A percentile compares a stretch with the other conserved stretches of the same genome.
Evolutionary conservation across 2,797 vertebrate species (phyloP).

Genomic region (Poecile montanus): DNA sequence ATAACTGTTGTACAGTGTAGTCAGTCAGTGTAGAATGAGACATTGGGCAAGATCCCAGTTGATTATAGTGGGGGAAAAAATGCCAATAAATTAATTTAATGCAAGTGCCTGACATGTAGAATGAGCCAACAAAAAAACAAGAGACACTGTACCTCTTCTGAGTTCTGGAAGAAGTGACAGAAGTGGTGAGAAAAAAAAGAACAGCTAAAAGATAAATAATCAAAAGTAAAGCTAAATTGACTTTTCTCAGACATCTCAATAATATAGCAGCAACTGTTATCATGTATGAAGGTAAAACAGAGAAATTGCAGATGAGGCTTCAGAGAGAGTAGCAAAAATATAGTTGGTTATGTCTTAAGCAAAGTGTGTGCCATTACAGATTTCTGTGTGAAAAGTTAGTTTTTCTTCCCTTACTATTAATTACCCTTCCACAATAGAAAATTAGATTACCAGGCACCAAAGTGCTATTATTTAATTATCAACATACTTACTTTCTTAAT

Average conservation of each 20-base stretch:
- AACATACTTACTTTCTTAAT: background rate
- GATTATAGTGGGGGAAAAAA: background rate
- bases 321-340: background rate
- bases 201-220: background rate
- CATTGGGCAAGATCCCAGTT: background rate
- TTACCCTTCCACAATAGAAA: background rate
- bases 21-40: background rate
- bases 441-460: background rate
- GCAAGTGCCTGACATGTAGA: accelerated
- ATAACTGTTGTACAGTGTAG: background rate
- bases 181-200: background rate
- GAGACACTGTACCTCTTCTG: background rate
- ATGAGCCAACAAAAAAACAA: background rate
- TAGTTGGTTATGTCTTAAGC: background rate
- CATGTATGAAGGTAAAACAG: background rate
- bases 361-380: background rate
- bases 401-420: background rate
- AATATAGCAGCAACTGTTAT: background rate
- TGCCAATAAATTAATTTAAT: background rate
- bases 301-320: background rate
- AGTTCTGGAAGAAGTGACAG: background rate
- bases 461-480: background rate
- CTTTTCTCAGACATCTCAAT: background rate
- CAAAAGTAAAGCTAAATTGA: background rate
- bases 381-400: background rate